Base-by-base conservation (phyloP, 2,888 invertebrate species). In the Tyria jacobaeae region DNA sequence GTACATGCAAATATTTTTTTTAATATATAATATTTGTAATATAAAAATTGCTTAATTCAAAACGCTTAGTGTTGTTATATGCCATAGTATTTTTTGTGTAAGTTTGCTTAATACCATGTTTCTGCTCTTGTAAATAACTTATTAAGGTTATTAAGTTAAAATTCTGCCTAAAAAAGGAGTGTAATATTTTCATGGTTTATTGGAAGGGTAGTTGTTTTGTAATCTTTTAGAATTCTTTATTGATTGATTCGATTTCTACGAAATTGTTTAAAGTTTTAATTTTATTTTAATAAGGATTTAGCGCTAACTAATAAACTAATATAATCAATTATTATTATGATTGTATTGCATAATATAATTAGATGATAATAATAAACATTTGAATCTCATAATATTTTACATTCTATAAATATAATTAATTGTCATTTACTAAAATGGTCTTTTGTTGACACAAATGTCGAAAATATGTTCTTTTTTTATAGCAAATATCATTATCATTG, bases 361-460 rank as follows among this genome's bases (percentile, higher is more conserved):
- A 51, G 24, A 17, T 10, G 3, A 21, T 17, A 34, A 51, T 34
- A 41, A 25, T 34, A 21, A 51, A 21, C 12, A 7, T 51, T 21
- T 12, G 17, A 51, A 21, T 17, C 34, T 51, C 14, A 14, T 21
- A 17, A 2, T 41, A 9, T 5, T 7, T 17, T 1, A 12, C 4
- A 1, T 15, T 51, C 21, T 51, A 14, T 14, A 51, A 17, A 51
- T n/a, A 35, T 51, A 51, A 34, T 34, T 51, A 17, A 51, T 35
- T 35, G 15, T 7, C 3, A 44, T 44, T 21, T 21, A 12, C n/a
- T n/a, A n/a, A n/a, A 21, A 21, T 21, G 17, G 17, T 1, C 3
- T 44, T 41, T 41, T 3, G 2, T 41, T 17, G 41, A 17, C 9
- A n/a, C 2, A 2, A 17, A 17, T n/a, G 17, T 17, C 3, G 17